phyloP scores from a whole-genome alignment of 2,797 vertebrate species.

The Betta splendens region DNA sequence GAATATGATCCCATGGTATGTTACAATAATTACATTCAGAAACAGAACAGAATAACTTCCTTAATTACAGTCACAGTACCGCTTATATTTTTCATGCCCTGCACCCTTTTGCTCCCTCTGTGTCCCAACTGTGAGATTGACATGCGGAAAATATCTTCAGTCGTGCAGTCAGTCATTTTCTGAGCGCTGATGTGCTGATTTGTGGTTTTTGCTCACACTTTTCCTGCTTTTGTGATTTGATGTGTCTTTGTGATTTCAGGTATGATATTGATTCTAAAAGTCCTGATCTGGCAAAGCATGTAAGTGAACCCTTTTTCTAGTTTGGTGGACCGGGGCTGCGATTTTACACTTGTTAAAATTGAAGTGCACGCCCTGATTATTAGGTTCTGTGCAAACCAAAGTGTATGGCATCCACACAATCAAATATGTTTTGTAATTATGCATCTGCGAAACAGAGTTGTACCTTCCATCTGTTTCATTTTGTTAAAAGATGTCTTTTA shows the following conservation, averaged over 20 bases:
- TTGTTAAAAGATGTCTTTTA: constrained; percentile 35
- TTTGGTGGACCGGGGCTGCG: constrained; percentile 4
- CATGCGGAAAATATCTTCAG: constrained; percentile 21
- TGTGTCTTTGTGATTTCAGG: constrained; percentile 77
- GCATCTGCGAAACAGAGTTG: constrained; percentile 25
- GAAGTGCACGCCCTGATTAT: constrained; percentile 53
- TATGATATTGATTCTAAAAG: constrained; percentile 97
- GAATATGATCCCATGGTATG: constrained; percentile 32
- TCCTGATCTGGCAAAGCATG: constrained; percentile 93
- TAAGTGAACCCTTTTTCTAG: constrained; percentile 77
- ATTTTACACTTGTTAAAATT: neutral
- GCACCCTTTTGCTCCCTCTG: constrained; percentile 12
- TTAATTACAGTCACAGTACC: constrained; percentile 57
- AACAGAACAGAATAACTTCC: constrained; percentile 51
- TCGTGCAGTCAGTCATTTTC: constrained; percentile 6
- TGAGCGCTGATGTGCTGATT: constrained; percentile 8
- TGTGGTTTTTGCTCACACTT: neutral
- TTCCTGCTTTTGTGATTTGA: constrained; percentile 35
- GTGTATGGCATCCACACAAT: constrained; percentile 34
- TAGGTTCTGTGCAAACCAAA: constrained; percentile 76
- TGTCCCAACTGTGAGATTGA: constrained; percentile 46
- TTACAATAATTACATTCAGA: constrained; percentile 52
- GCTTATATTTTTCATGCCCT: constrained; percentile 12
- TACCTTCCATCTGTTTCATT: constrained; percentile 21
- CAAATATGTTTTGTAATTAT: constrained; percentile 59